Percentiles rank a stretch among this genome's conserved stretches.
These are phyloP conservation scores for Drosophila fulvimacula DNA, from an alignment of 2,888 invertebrate genomes.

Conservation along the genomic window DNA sequence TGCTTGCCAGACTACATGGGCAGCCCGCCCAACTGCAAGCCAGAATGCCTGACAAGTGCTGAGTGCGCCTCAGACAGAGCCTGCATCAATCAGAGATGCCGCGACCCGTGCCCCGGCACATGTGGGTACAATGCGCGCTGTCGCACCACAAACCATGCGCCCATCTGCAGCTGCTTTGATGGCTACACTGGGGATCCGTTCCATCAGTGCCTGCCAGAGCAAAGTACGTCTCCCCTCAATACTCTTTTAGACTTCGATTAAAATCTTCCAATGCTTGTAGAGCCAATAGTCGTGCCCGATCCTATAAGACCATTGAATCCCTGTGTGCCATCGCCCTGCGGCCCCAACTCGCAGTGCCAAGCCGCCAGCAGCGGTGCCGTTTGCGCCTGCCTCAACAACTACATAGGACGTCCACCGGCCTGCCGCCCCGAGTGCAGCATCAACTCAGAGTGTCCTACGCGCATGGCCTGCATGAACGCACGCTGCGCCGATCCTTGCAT, in stretches of 20 bases:
- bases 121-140: constrained; percentile 91
- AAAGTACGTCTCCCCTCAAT: constrained; percentile 78
- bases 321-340: constrained; percentile 88
- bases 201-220: constrained; percentile 87
- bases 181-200: constrained; percentile 91
- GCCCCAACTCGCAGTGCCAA: constrained; percentile 88
- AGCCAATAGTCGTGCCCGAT: constrained; percentile 63
- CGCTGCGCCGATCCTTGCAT: constrained; percentile 88
- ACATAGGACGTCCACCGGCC: constrained; percentile 87
- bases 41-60: constrained; percentile 91
- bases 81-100: constrained; percentile 91
- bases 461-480: constrained; percentile 86
- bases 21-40: constrained; percentile 90
- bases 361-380: constrained; percentile 86
- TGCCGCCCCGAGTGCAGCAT: constrained; percentile 89
- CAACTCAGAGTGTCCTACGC: constrained; percentile 86
- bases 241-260: neutral
- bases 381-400: constrained; percentile 87
- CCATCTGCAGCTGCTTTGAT: constrained; percentile 89
- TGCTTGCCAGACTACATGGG: constrained; percentile 90
- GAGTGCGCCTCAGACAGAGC: constrained; percentile 90
- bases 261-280: constrained; percentile 57
- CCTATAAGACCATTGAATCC: constrained; percentile 85
- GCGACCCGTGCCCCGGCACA: constrained; percentile 90
- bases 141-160: constrained; percentile 90